These are phyloP conservation scores for Brachyrhaphis roseni DNA, from an alignment of 2,797 vertebrate species.

Conservation along the genomic window DNA sequence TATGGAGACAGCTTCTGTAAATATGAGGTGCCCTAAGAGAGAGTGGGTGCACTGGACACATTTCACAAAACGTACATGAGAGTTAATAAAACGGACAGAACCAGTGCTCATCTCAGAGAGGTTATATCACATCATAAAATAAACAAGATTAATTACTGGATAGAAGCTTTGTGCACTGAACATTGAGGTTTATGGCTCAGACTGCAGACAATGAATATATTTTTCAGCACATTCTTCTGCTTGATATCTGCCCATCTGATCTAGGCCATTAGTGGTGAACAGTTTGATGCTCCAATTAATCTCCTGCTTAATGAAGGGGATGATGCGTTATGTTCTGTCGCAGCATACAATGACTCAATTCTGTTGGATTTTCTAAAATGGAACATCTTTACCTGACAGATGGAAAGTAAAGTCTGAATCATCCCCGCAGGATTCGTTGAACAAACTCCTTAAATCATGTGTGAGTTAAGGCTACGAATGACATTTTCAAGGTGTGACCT, in stretches of 20 bases:
- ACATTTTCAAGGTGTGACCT: neutral
- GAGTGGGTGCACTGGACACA: conserved; percentile 1
- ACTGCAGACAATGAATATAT: neutral
- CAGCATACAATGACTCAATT: neutral
- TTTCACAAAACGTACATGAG: conserved; percentile 20
- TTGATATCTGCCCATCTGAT: neutral
- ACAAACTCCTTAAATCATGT: neutral
- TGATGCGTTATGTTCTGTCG: neutral
- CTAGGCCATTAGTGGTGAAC: neutral
- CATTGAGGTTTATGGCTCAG: neutral
- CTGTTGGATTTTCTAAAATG: neutral
- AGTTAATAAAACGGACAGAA: conserved; percentile 16
- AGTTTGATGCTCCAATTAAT: neutral
- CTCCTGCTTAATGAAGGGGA: neutral
- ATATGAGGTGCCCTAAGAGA: conserved; percentile 28
- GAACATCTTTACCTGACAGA: neutral
- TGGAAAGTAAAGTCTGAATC: neutral
- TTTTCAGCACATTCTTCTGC: neutral
- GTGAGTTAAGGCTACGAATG: neutral
- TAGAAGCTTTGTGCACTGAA: neutral
- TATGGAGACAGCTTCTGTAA: conserved; percentile 46
- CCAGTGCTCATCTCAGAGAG: neutral
- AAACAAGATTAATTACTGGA: neutral
- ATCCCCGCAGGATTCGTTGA: neutral
- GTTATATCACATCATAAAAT: neutral